phyloP scores from a whole-genome alignment of 1,140 invertebrate genomes.

The Luehdorfia chinensis region DNA sequence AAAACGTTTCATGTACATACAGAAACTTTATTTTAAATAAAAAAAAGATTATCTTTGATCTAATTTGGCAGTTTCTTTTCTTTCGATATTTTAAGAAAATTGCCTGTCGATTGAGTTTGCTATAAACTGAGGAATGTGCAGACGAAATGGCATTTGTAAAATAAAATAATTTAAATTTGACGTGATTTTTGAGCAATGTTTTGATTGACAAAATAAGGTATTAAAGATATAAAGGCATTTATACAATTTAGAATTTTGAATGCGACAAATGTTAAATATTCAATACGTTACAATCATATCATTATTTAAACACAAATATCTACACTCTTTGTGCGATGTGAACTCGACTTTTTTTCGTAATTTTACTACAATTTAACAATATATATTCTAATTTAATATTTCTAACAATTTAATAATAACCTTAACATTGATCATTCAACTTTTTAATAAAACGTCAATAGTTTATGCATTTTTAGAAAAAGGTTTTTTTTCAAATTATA shows the following conservation, averaged over 20 bases:
- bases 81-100: no score
- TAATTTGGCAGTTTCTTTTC: no score
- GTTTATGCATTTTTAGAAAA: slow-evolving; percentile 10
- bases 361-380: slow-evolving; percentile 55
- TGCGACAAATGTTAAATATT: background rate
- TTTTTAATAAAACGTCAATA: slow-evolving; percentile 29
- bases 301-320: slow-evolving; percentile 24
- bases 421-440: slow-evolving; percentile 43
- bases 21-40: no score
- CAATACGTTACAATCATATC: slow-evolving; percentile 16
- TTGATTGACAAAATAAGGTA: background rate
- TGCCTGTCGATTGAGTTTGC: no score
- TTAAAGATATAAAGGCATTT: background rate
- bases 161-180: no score
- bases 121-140: no score
- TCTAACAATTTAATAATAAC: slow-evolving; percentile 55
- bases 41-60: no score
- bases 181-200: background rate
- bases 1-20: no score
- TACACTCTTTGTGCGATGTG: slow-evolving; percentile 52
- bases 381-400: slow-evolving; percentile 36
- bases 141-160: no score
- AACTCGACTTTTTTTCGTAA: slow-evolving; percentile 41
- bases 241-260: background rate
- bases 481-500: background rate